Percentiles rank a stretch among this genome's conserved stretches.
Conservation (phyloP, 2,888 invertebrate species). For the Thyatira batis region DNA sequence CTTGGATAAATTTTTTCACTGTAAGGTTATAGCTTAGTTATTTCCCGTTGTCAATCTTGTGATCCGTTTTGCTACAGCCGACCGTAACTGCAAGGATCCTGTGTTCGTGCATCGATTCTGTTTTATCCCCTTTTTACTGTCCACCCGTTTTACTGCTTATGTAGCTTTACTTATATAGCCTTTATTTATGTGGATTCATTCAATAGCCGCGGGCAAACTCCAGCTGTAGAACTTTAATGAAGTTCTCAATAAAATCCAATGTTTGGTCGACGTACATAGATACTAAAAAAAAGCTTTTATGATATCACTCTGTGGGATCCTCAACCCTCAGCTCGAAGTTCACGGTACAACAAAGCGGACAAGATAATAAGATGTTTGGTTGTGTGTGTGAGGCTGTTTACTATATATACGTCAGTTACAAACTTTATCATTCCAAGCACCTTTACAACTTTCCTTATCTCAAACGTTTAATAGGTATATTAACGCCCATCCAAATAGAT, state of each 20-base stretch:
- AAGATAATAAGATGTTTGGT: not conserved
- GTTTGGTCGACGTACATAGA: not conserved
- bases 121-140: constrained; percentile 47
- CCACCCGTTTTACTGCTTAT: constrained; percentile 34
- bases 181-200: constrained; percentile 16
- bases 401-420: too few relatives aligned
- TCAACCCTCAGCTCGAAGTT: not conserved
- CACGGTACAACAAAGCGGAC: not conserved
- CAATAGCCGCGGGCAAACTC: not conserved
- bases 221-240: not conserved
- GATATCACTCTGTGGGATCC: not conserved
- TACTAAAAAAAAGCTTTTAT: not conserved
- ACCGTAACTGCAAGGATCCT: constrained; percentile 10
- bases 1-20: constrained; percentile 5
- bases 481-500: not conserved
- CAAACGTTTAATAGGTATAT: not conserved
- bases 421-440: not conserved
- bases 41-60: not conserved
- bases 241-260: not conserved
- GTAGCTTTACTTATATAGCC: constrained; percentile 22
- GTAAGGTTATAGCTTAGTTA: not conserved
- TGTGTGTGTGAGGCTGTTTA: too few relatives aligned
- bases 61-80: not conserved
- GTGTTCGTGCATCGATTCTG: constrained; percentile 36
- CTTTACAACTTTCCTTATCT: not conserved